Conservation (phyloP, 2,888 invertebrate species). For the Crocallis elinguaria region DNA sequence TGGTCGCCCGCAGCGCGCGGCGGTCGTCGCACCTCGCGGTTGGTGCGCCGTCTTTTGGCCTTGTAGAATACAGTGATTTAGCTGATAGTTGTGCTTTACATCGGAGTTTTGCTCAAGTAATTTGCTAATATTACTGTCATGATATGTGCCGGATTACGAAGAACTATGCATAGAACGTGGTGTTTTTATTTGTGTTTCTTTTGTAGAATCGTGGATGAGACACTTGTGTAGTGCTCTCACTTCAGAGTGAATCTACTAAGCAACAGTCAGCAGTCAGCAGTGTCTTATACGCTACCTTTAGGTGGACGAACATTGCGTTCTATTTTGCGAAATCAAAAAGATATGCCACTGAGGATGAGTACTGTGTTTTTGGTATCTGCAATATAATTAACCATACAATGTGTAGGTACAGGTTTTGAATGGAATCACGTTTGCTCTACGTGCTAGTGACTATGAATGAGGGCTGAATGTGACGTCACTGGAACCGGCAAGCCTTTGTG, state of each 20-base stretch:
- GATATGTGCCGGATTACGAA: no score
- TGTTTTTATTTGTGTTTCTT: no score
- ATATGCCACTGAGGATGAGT: neutral
- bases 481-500: constrained; percentile 17
- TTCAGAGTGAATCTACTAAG: no score
- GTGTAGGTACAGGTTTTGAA: constrained; percentile 22
- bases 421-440: constrained; percentile 26
- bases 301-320: neutral
- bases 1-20: constrained; percentile 58
- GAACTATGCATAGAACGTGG: no score
- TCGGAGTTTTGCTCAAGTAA: no score
- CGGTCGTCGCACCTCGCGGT: constrained; percentile 19
- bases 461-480: constrained; percentile 23
- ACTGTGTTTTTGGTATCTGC: constrained; percentile 4
- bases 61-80: neutral
- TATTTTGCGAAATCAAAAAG: neutral
- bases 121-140: no score
- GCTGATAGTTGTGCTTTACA: neutral
- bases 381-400: constrained; percentile 32
- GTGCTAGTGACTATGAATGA: constrained; percentile 25
- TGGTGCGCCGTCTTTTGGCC: constrained; percentile 24
- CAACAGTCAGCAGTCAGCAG: no score
- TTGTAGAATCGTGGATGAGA: no score
- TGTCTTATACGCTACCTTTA: no score
- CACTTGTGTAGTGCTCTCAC: no score